Percentiles rank a stretch among this genome's conserved stretches.
These are phyloP conservation scores for Dendroctonus ponderosae DNA, from an alignment of 1,140 invertebrate species.

Conservation along the genomic window DNA sequence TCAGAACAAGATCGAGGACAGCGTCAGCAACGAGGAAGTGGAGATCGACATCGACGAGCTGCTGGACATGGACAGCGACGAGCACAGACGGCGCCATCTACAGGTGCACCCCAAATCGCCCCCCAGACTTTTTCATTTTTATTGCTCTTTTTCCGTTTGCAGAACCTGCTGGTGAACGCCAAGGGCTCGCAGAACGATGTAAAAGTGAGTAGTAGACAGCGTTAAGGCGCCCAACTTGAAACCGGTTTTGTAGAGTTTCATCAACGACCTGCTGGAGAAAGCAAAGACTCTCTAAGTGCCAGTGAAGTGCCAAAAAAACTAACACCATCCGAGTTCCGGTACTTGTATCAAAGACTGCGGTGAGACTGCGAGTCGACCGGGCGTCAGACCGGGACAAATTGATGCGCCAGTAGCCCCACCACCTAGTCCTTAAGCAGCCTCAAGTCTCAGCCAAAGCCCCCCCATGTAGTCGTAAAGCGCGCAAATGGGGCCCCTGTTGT, in stretches of 20 bases:
- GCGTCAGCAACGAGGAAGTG: constrained; percentile 66
- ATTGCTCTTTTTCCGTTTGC: constrained; percentile 48
- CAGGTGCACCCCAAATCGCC: constrained; percentile 56
- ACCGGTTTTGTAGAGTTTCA: constrained; percentile 75
- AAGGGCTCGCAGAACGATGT: constrained; percentile 83
- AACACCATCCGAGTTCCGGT: neutral
- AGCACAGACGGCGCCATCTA: constrained; percentile 77
- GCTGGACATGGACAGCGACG: constrained; percentile 87
- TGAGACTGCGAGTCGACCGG: no score
- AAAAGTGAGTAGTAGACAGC: constrained; percentile 62
- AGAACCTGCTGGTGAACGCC: constrained; percentile 74
- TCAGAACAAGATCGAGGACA: constrained; percentile 55
- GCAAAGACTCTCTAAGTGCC: constrained; percentile 76
- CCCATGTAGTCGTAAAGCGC: no score
- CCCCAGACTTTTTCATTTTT: constrained; percentile 4
- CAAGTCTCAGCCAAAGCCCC: no score
- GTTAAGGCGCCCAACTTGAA: neutral
- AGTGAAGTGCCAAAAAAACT: constrained; percentile 47
- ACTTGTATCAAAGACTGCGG: no score
- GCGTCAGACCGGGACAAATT: no score
- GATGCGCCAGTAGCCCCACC: no score
- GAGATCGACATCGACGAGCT: constrained; percentile 93
- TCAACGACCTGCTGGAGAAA: constrained; percentile 83
- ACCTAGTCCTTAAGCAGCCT: no score
- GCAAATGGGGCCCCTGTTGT: no score